phyloP scores from a whole-genome alignment of 2,888 invertebrate species.

The Byasa hedistus region DNA sequence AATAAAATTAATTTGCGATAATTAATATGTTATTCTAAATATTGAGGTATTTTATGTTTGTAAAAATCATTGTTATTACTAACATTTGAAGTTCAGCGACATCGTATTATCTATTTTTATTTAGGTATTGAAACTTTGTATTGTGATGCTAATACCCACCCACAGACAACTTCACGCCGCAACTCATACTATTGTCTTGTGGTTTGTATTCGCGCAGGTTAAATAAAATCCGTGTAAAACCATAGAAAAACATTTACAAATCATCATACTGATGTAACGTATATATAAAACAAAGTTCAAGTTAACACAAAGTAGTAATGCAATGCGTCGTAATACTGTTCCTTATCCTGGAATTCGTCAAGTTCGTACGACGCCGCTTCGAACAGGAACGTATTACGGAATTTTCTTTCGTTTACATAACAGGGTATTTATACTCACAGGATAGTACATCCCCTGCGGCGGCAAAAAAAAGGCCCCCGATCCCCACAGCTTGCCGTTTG shows the following conservation, averaged over 20 bases:
- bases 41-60: not conserved
- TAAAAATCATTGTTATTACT: not conserved
- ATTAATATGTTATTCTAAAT: not conserved
- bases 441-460: conserved; percentile 98
- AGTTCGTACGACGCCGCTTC: conserved; percentile 25
- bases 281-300: conserved; percentile 2
- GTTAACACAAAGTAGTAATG: conserved; percentile 37
- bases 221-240: conserved; percentile 6
- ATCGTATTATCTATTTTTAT: conserved; percentile 26
- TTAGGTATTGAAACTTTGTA: conserved; percentile 28
- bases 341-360: conserved; percentile 20
- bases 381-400: conserved; percentile 7
- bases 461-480: conserved; percentile 97
- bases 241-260: conserved; percentile 2
- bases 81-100: conserved; percentile 18
- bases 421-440: conserved; percentile 84
- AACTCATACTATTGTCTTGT: conserved; percentile 20
- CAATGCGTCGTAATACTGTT: conserved; percentile 54
- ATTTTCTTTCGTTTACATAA: conserved; percentile 28
- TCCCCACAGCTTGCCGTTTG: conserved; percentile 98
- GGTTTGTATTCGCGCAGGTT: conserved; percentile 1
- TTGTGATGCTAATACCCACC: conserved; percentile 28
- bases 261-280: conserved; percentile 3
- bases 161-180: conserved; percentile 28
- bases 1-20: not conserved